Percentiles rank a stretch among this genome's conserved stretches.
Evolutionary conservation across 2,888 invertebrate genomes (phyloP).

Genomic region (Sinelater perroti): DNA sequence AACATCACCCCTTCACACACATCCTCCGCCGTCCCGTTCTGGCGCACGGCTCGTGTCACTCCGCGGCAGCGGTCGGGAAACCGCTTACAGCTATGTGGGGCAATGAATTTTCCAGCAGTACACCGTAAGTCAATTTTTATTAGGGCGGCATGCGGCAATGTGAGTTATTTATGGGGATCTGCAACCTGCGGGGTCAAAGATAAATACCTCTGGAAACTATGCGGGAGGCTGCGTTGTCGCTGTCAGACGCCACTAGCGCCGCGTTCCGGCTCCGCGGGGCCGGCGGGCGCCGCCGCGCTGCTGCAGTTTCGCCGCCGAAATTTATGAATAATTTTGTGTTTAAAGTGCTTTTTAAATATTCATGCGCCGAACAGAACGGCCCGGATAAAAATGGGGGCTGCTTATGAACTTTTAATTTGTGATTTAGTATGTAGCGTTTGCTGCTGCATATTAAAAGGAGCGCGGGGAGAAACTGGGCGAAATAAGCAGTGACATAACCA

Average conservation of each 20-base stretch:
- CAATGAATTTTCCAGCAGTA: constrained; percentile 46
- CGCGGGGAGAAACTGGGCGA: no score
- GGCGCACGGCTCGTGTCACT: constrained; percentile 24
- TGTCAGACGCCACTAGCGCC: constrained; percentile 17
- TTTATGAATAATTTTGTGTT: not conserved
- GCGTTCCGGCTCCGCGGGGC: constrained; percentile 9
- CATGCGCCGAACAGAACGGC: no score
- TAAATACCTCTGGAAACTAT: constrained; percentile 45
- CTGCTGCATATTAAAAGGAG: no score
- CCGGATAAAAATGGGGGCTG: no score
- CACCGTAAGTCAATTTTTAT: constrained; percentile 46
- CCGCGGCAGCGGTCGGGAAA: constrained; percentile 30
- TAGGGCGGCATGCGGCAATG: constrained; percentile 40
- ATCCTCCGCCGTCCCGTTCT: constrained; percentile 11
- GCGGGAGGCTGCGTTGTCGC: constrained; percentile 28
- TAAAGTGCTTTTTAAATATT: no score
- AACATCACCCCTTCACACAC: constrained; percentile 12
- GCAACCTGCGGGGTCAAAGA: constrained; percentile 39
- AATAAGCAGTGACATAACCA: no score
- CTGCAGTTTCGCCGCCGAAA: not conserved
- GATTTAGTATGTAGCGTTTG: no score
- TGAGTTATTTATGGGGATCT: constrained; percentile 43
- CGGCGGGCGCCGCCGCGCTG: not conserved
- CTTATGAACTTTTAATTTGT: no score
- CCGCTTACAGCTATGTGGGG: constrained; percentile 40